phyloP scores from a whole-genome alignment of 2,888 invertebrate species.

The Lasioglossum lativentre region DNA sequence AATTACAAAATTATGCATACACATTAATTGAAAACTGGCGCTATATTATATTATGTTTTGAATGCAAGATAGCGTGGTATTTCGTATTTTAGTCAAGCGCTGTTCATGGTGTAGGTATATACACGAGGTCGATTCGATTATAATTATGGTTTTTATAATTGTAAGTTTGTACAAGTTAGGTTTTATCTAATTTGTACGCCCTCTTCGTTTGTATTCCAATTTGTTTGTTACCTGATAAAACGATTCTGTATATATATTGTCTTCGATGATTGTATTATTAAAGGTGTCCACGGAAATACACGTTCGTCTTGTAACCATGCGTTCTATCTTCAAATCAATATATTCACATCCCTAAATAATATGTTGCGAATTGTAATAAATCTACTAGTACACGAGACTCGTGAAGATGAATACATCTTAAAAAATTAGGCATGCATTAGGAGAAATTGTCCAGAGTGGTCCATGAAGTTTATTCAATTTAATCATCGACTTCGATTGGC shows the following conservation, averaged over 20 bases:
- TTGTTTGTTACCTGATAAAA: slow-evolving; percentile 35
- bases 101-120: neutral
- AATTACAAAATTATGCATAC: slow-evolving; percentile 29
- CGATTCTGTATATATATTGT: slow-evolving; percentile 38
- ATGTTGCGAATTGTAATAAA: neutral
- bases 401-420: neutral
- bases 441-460: no score
- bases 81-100: slow-evolving; percentile 10
- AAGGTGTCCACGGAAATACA: slow-evolving; percentile 52
- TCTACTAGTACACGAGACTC: neutral
- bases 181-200: neutral
- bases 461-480: neutral
- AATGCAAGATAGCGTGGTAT: slow-evolving; percentile 52
- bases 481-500: no score
- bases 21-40: slow-evolving; percentile 6
- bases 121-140: neutral
- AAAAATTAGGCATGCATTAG: neutral
- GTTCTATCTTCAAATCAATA: slow-evolving; percentile 13
- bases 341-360: neutral
- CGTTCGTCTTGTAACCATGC: slow-evolving; percentile 42
- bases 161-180: slow-evolving; percentile 3
- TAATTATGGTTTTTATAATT: slow-evolving; percentile 14
- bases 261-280: slow-evolving; percentile 43
- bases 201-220: slow-evolving; percentile 42
- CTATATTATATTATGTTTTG: slow-evolving; percentile 31